Evolutionary conservation across 1,140 invertebrate genomes (phyloP).

Genomic region (Halesus radiatus): DNA sequence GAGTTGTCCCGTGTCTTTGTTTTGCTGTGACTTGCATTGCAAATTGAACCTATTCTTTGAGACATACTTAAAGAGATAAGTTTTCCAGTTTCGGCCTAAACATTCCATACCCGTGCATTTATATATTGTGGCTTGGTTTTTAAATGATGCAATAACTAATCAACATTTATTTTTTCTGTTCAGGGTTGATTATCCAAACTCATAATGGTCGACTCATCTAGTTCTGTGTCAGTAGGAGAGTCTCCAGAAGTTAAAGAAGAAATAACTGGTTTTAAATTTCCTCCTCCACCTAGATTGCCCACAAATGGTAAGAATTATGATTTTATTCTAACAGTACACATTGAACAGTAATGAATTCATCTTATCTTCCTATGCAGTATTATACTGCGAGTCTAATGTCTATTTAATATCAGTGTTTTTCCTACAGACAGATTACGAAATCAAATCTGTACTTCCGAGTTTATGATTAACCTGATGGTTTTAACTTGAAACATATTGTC

Average conservation of each 20-base stretch:
- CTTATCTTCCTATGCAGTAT: too few species aligned
- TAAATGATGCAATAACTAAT: not conserved
- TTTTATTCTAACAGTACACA: not conserved
- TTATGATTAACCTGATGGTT: not conserved
- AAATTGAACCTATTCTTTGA: too few species aligned
- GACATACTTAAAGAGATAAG: too few species aligned
- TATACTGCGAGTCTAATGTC: not conserved
- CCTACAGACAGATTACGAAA: not conserved
- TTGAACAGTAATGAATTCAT: not conserved
- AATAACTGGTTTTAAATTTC: constrained; percentile 48
- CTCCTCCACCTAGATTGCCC: constrained; percentile 40
- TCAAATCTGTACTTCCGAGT: not conserved
- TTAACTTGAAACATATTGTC: not conserved
- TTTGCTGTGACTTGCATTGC: too few species aligned
- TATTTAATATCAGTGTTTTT: not conserved
- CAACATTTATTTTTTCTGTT: not conserved
- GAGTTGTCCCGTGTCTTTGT: too few species aligned
- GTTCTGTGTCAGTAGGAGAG: constrained; percentile 23
- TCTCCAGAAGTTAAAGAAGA: constrained; percentile 23
- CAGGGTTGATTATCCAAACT: not conserved
- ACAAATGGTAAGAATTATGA: not conserved
- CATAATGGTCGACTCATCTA: constrained; percentile 48
- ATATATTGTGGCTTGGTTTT: not conserved
- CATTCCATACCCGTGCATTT: not conserved
- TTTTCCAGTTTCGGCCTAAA: not conserved